Percentiles rank a stretch among this genome's conserved stretches.
These are phyloP conservation scores for Eretmocerus hayati DNA, from an alignment of 2,888 invertebrate genomes.

Conservation along the genomic window DNA sequence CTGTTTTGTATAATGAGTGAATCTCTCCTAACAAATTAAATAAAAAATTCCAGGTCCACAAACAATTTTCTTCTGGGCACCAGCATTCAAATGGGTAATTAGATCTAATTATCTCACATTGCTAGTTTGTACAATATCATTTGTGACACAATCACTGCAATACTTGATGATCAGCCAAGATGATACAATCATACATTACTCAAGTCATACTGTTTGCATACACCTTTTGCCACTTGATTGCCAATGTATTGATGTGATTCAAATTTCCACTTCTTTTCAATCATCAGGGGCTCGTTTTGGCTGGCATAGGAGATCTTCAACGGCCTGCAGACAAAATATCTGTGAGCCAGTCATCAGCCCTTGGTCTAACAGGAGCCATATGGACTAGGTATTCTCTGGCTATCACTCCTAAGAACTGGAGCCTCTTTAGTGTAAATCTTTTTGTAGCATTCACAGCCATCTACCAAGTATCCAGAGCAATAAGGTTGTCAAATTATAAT, in stretches of 20 bases:
- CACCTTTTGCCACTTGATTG: no score
- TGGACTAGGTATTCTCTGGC: constrained; percentile 96
- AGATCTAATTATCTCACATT: no score
- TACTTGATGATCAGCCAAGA: no score
- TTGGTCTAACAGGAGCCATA: constrained; percentile 83
- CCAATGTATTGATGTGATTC: no score
- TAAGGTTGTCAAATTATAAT: constrained; percentile 40
- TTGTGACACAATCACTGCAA: no score
- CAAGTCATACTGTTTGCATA: no score
- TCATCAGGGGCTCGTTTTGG: constrained; percentile 70
- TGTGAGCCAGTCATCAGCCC: constrained; percentile 69
- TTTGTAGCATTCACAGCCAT: constrained; percentile 88
- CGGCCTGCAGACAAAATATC: constrained; percentile 88
- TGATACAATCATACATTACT: constrained; percentile 1
- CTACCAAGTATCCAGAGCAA: constrained; percentile 74
- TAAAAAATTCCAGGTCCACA: constrained; percentile 80
- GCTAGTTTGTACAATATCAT: no score
- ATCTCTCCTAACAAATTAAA: no score
- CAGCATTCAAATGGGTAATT: constrained; percentile 95
- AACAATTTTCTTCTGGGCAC: constrained; percentile 98
- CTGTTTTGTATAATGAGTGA: no score
- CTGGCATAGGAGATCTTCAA: constrained; percentile 81
- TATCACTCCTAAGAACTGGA: constrained; percentile 94
- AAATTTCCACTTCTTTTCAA: no score
- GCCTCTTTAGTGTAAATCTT: constrained; percentile 89